Conservation (phyloP, 37 sponge, comb jelly and placozoan species). For the Aphrocallistes beatrix region DNA sequence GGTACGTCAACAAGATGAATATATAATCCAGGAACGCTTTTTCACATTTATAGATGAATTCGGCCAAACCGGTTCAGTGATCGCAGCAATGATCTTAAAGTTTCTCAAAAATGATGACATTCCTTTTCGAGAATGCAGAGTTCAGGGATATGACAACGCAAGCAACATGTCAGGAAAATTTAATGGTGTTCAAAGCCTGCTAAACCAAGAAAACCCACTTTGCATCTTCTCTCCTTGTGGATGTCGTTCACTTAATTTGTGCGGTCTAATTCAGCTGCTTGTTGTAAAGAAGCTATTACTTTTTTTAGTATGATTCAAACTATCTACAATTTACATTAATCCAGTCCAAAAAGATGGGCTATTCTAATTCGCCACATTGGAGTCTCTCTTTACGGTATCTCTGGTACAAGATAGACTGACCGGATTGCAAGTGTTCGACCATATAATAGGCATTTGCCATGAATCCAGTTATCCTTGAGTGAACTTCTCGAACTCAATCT, state of each 20-base stretch:
- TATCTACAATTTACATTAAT: constrained; percentile 12
- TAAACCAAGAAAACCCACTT: constrained; percentile 21
- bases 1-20: neutral
- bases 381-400: neutral
- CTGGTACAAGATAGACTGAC: neutral
- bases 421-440: neutral
- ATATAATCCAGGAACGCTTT: constrained; percentile 18
- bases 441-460: neutral
- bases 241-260: constrained; percentile 20
- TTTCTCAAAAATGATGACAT: neutral
- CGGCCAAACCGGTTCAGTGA: constrained; percentile 3
- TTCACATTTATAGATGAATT: neutral
- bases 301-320: constrained; percentile 25
- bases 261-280: neutral
- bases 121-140: neutral
- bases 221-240: constrained; percentile 17
- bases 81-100: neutral
- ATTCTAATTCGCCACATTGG: constrained; percentile 10
- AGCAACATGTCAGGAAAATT: constrained; percentile 21
- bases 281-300: constrained; percentile 21
- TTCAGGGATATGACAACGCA: neutral
- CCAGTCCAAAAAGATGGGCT: constrained; percentile 21
- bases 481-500: constrained; percentile 8
- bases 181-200: constrained; percentile 18
- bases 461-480: neutral